A percentile compares a stretch with the other conserved stretches of the same genome.
phyloP scores from a whole-genome alignment of 2,797 vertebrate species.

The Harpagifer antarcticus region DNA sequence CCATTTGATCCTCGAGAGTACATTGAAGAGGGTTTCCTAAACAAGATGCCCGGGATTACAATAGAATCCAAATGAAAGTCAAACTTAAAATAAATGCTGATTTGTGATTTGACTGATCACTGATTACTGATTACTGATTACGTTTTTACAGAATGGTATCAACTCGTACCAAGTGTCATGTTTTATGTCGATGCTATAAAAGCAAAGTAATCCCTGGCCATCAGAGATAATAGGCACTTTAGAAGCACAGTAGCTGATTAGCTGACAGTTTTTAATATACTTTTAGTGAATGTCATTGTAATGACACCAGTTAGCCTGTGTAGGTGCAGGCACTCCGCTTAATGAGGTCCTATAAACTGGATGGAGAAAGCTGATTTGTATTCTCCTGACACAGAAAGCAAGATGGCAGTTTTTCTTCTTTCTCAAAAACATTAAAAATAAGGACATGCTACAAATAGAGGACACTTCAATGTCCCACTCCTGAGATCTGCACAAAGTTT shows the following conservation, averaged over 20 bases:
- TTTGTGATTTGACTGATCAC: constrained; percentile 29
- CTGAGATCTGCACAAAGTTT: constrained; percentile 59
- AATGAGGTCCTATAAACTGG: constrained; percentile 11
- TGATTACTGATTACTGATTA: too few species aligned
- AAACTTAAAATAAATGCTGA: constrained; percentile 7
- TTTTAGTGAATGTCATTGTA: constrained; percentile 17
- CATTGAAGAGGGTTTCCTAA: not conserved
- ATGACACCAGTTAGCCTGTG: constrained; percentile 16
- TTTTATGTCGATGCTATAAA: not conserved
- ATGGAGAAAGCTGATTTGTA: constrained; percentile 30
- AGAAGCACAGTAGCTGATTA: constrained; percentile 19
- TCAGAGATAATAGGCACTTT: constrained; percentile 69
- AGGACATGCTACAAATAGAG: constrained; percentile 17
- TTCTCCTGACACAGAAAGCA: constrained; percentile 24
- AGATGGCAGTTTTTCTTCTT: constrained; percentile 12
- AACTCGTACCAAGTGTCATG: constrained; percentile 3
- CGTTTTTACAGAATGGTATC: not conserved
- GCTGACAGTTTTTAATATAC: constrained; percentile 10
- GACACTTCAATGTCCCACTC: constrained; percentile 28
- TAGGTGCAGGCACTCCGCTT: constrained; percentile 8
- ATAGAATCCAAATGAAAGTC: constrained; percentile 31
- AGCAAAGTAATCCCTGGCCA: constrained; percentile 30
- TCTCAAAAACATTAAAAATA: constrained; percentile 31
- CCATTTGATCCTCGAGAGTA: constrained; percentile 10
- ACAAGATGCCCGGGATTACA: constrained; percentile 13